A percentile compares a stretch with the other conserved stretches of the same genome.
Conservation (phyloP, 2,888 invertebrate species). For the Idaea straminata region DNA sequence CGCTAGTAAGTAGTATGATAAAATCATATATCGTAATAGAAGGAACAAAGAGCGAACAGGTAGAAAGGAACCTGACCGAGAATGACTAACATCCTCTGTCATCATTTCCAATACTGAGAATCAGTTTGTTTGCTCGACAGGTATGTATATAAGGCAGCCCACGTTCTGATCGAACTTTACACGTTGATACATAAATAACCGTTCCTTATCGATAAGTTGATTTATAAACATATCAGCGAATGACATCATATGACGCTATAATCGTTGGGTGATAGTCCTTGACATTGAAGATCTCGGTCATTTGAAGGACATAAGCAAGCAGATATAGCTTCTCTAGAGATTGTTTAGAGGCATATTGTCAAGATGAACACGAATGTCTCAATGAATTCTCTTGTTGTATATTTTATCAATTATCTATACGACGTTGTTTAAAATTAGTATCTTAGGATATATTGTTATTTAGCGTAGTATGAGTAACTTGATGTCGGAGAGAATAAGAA, state of each 20-base stretch:
- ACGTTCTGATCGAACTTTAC: constrained; percentile 34
- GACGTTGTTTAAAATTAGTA: background rate
- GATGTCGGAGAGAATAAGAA: no score
- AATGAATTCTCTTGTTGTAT: background rate
- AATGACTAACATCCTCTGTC: constrained; percentile 47
- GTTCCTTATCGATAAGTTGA: background rate
- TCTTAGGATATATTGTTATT: background rate
- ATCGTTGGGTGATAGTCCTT: constrained; percentile 25
- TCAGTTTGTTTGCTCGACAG: constrained; percentile 35
- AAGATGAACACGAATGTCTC: background rate
- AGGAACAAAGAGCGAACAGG: constrained; percentile 33
- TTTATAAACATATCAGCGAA: constrained; percentile 12
- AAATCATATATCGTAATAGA: constrained; percentile 8
- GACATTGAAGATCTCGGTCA: constrained; percentile 27
- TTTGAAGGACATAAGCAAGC: constrained; percentile 20
- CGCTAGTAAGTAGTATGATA: constrained; percentile 4
- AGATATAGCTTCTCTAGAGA: background rate
- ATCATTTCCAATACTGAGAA: constrained; percentile 41
- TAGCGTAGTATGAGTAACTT: no score
- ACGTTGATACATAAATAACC: constrained; percentile 13
- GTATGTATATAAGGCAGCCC: constrained; percentile 31
- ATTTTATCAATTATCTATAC: background rate
- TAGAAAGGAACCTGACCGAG: constrained; percentile 34
- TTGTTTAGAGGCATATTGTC: background rate
- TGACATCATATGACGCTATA: constrained; percentile 7